These are phyloP conservation scores for Cerceris ruficornis DNA, from an alignment of 2,888 invertebrate genomes.

Conservation along the genomic window DNA sequence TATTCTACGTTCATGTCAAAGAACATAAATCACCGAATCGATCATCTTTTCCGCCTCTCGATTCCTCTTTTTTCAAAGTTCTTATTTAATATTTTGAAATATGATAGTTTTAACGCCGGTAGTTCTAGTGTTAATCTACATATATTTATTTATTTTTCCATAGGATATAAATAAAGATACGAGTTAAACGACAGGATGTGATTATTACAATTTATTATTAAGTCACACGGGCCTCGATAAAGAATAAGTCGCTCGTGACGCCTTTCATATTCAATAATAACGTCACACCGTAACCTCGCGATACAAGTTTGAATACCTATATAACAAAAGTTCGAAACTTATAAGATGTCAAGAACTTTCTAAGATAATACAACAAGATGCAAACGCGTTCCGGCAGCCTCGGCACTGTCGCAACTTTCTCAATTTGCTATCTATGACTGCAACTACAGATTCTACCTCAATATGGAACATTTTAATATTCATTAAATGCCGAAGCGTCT, in stretches of 20 bases:
- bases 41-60: no score
- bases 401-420: constrained; percentile 68
- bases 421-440: constrained; percentile 73
- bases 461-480: constrained; percentile 70
- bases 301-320: constrained; percentile 64
- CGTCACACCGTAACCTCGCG: constrained; percentile 47
- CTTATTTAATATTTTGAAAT: no score
- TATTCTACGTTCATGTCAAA: no score
- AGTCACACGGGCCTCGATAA: constrained; percentile 38
- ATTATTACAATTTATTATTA: neutral
- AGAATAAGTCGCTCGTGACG: constrained; percentile 31
- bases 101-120: no score
- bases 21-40: no score
- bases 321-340: constrained; percentile 74
- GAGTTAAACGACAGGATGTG: no score
- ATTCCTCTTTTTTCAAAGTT: no score
- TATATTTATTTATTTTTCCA: no score
- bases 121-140: no score
- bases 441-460: constrained; percentile 68
- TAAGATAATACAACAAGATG: constrained; percentile 74
- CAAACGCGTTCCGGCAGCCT: constrained; percentile 62
- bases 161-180: no score
- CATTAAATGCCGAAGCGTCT: constrained; percentile 63
- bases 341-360: constrained; percentile 75
- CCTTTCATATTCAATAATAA: constrained; percentile 64